Percentiles rank a stretch among this genome's conserved stretches.
Evolutionary conservation across 2,888 invertebrate species (phyloP).

Genomic region (Chironomus tentans): DNA sequence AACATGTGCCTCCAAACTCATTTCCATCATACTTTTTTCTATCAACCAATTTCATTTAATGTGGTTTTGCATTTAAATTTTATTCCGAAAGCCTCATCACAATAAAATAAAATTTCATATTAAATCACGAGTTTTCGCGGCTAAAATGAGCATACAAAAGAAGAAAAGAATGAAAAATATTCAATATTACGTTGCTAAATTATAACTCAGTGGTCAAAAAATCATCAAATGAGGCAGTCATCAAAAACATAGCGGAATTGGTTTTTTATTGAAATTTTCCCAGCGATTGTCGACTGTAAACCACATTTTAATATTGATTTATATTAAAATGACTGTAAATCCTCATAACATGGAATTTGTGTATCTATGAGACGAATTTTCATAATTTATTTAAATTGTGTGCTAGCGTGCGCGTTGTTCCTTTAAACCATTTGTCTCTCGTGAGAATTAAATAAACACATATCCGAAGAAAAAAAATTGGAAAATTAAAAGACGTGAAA

Average conservation of each 20-base stretch:
- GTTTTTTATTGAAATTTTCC: background rate
- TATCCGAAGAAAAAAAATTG: background rate
- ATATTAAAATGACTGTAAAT: background rate
- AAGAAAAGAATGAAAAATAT: background rate
- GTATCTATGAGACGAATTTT: background rate
- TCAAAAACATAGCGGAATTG: no score
- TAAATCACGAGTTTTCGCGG: slow-evolving; percentile 22
- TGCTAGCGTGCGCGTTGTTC: background rate
- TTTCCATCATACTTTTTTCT: no score
- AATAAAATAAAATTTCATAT: background rate
- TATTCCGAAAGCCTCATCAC: background rate
- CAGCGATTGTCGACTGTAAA: background rate
- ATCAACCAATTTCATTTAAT: background rate
- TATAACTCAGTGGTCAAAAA: background rate
- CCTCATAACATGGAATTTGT: background rate
- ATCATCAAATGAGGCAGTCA: background rate
- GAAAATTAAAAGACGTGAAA: background rate
- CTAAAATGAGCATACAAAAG: background rate
- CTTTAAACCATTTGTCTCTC: background rate
- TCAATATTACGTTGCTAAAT: background rate
- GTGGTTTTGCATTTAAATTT: background rate
- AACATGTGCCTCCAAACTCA: no score
- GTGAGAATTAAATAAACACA: slow-evolving; percentile 1
- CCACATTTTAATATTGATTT: background rate
- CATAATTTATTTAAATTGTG: background rate